phyloP scores from a whole-genome alignment of 1,140 invertebrate genomes.

The Drosophila pectinifera region DNA sequence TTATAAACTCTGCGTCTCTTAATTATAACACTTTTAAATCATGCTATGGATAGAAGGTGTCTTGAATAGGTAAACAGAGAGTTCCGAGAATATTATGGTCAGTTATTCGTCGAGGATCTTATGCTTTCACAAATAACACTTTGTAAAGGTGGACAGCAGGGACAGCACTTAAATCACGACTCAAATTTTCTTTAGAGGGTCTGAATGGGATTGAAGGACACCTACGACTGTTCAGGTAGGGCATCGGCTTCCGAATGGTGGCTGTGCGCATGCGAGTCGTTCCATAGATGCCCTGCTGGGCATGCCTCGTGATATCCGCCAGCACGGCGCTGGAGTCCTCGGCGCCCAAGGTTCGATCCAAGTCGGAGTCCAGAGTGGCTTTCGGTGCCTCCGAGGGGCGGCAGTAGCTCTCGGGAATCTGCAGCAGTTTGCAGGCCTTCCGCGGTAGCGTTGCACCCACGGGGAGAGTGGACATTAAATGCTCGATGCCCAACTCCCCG shows the following conservation, averaged over 20 bases:
- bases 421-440: slow-evolving; percentile 77
- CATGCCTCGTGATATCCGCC: slow-evolving; percentile 59
- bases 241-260: slow-evolving; percentile 80
- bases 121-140: not conserved
- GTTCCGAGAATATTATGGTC: not conserved
- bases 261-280: slow-evolving; percentile 80
- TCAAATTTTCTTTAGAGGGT: not conserved
- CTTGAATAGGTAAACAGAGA: no score
- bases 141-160: not conserved
- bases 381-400: slow-evolving; percentile 31
- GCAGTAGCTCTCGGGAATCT: slow-evolving; percentile 76
- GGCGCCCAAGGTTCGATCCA: slow-evolving; percentile 44
- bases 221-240: slow-evolving; percentile 82
- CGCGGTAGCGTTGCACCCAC: slow-evolving; percentile 64
- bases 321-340: slow-evolving; percentile 38
- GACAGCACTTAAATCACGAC: not conserved
- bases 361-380: slow-evolving; percentile 56
- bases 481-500: slow-evolving; percentile 63
- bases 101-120: not conserved
- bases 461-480: slow-evolving; percentile 71
- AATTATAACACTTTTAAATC: not conserved
- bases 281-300: slow-evolving; percentile 73
- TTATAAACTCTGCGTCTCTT: not conserved
- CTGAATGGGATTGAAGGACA: slow-evolving; percentile 36
- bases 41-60: not conserved